These are phyloP conservation scores for Amphipyra tragopoginis DNA, from an alignment of 2,888 invertebrate genomes.

Conservation along the genomic window DNA sequence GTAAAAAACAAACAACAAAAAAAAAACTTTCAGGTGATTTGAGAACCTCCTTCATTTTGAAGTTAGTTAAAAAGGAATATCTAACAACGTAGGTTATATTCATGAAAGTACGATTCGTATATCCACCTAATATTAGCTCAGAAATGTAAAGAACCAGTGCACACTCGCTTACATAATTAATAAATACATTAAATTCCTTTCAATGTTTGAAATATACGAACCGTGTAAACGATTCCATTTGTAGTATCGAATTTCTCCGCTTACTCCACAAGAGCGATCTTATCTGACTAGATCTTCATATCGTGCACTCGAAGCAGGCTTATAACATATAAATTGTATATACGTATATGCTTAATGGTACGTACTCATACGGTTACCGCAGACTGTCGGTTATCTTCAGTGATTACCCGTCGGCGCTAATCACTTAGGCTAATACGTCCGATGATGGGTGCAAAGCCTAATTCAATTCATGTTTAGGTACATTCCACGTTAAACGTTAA, in stretches of 20 bases:
- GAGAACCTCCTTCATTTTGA: too few relatives aligned
- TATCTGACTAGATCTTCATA: slow-evolving; percentile 18
- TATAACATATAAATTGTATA: not conserved
- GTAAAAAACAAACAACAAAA: too few relatives aligned
- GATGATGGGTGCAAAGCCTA: slow-evolving; percentile 23
- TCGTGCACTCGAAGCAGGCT: slow-evolving; percentile 1
- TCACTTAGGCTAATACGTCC: slow-evolving; percentile 12
- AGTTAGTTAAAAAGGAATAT: too few relatives aligned
- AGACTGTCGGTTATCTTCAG: slow-evolving; percentile 19
- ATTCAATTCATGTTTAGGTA: slow-evolving; percentile 16
- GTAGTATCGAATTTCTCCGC: not conserved
- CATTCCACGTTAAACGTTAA: slow-evolving; percentile 13
- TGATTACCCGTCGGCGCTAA: slow-evolving; percentile 29
- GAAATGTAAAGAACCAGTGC: too few relatives aligned
- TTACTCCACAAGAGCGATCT: slow-evolving; percentile 3
- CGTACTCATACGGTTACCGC: not conserved
- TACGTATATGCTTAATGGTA: not conserved
- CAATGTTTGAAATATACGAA: slow-evolving; percentile 1
- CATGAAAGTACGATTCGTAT: too few relatives aligned
- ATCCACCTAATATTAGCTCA: too few relatives aligned
- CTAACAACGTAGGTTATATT: too few relatives aligned
- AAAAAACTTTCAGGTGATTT: too few relatives aligned
- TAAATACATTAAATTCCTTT: not conserved
- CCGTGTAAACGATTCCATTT: slow-evolving; percentile 3
- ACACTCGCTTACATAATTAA: slow-evolving; percentile 2